Conservation (phyloP, 2,888 invertebrate genomes). For the Clistopyga incitator region DNA sequence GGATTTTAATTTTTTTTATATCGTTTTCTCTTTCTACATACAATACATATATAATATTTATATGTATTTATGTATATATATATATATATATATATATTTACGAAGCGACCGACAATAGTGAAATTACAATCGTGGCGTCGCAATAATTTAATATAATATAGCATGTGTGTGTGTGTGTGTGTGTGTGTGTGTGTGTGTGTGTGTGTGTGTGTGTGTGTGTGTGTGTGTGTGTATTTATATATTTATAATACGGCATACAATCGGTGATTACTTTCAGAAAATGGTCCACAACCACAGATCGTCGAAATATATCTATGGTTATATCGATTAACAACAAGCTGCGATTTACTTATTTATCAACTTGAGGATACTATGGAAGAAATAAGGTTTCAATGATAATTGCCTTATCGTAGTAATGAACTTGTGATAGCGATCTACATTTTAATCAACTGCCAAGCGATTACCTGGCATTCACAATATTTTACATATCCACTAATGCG, state of each 20-base stretch:
- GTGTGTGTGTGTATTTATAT: slow-evolving; percentile 25
- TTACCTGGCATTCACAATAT: background rate
- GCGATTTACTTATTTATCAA: slow-evolving; percentile 2
- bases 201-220: background rate
- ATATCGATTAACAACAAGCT: slow-evolving; percentile 36
- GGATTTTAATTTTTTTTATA: slow-evolving; percentile 9
- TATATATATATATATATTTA: slow-evolving; percentile 41
- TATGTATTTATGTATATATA: slow-evolving; percentile 20
- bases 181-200: slow-evolving; percentile 21
- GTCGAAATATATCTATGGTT: slow-evolving; percentile 19
- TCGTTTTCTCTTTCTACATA: slow-evolving; percentile 42
- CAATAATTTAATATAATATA: slow-evolving; percentile 55
- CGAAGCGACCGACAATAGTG: slow-evolving; percentile 57
- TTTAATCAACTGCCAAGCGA: slow-evolving; percentile 1
- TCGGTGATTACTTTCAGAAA: slow-evolving; percentile 41
- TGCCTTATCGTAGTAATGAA: slow-evolving; percentile 14
- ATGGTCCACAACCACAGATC: slow-evolving; percentile 32
- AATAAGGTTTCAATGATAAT: slow-evolving; percentile 37
- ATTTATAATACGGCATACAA: slow-evolving; percentile 35
- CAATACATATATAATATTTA: slow-evolving; percentile 54
- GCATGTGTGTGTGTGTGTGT: slow-evolving; percentile 19
- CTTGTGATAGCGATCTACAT: slow-evolving; percentile 23
- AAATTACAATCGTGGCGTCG: slow-evolving; percentile 57
- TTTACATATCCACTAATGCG: background rate
- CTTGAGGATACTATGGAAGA: slow-evolving; percentile 35